These are phyloP conservation scores for Melitaea athalia DNA, from an alignment of 2,888 invertebrate genomes.

Conservation along the genomic window DNA sequence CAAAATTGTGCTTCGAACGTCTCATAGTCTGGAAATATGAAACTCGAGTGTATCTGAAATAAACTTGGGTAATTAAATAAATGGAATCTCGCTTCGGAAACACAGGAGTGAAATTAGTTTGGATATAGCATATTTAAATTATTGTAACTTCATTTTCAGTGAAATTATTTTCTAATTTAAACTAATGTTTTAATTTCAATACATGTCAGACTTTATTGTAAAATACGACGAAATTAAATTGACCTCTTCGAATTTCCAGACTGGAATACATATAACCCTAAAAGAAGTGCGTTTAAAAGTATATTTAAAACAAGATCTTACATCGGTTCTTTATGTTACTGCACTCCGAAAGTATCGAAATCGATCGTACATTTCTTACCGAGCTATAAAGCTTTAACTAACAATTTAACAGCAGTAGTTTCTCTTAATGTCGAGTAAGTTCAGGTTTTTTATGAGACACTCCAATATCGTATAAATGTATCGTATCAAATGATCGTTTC, in stretches of 20 bases:
- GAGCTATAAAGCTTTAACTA: not conserved
- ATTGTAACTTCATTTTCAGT: no score
- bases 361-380: not conserved
- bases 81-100: conserved; percentile 11
- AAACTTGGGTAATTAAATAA: conserved; percentile 17
- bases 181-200: no score
- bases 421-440: not conserved
- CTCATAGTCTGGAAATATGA: conserved; percentile 20
- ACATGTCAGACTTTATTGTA: no score
- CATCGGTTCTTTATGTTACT: conserved; percentile 1
- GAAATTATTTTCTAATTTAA: no score
- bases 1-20: conserved; percentile 15
- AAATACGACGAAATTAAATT: no score
- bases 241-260: no score
- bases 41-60: conserved; percentile 16
- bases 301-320: conserved; percentile 1
- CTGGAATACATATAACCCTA: no score
- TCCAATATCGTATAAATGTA: not conserved
- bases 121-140: no score
- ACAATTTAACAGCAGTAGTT: not conserved
- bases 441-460: not conserved
- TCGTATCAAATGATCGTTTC: not conserved
- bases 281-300: not conserved
- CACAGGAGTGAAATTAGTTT: not conserved
- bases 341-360: not conserved